Conservation (phyloP, 2,113 vertebrate species). For the Aleadryas rufinucha region DNA sequence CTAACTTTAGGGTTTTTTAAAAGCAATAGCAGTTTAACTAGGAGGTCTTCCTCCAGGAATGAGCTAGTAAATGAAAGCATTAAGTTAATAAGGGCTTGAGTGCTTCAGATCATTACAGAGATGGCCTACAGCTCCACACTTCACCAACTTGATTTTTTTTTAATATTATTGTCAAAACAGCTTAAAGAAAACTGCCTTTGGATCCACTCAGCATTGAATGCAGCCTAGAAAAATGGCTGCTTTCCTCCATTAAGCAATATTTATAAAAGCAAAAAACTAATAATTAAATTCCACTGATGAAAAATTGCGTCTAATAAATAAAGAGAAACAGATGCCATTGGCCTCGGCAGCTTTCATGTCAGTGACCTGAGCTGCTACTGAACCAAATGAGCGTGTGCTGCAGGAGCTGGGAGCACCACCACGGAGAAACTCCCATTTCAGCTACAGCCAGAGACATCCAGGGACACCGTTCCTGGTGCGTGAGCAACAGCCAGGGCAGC, state of each 20-base stretch:
- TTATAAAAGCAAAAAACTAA: neutral
- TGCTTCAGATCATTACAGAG: slow-evolving; percentile 51
- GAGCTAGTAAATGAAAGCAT: slow-evolving; percentile 55
- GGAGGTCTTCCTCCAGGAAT: slow-evolving; percentile 55
- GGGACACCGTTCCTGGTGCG: accelerated
- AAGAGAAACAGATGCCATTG: neutral
- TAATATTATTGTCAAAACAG: slow-evolving; percentile 12
- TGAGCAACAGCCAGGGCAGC: neutral
- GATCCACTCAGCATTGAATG: neutral
- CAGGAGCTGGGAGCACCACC: neutral
- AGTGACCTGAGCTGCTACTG: neutral
- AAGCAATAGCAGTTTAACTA: slow-evolving; percentile 27
- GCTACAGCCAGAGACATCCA: neutral
- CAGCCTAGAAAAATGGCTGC: slow-evolving; percentile 11
- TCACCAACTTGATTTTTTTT: neutral
- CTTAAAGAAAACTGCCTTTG: slow-evolving; percentile 3
- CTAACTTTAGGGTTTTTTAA: neutral
- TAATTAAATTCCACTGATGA: slow-evolving; percentile 29
- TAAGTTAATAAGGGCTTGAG: slow-evolving; percentile 60
- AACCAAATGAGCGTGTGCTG: neutral
- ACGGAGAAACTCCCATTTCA: neutral
- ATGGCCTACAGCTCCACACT: slow-evolving; percentile 31
- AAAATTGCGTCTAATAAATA: slow-evolving; percentile 15
- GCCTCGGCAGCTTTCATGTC: neutral
- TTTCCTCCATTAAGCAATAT: neutral